Base-by-base conservation (phyloP, 2,113 vertebrate species). In the Xenus cinereus region DNA sequence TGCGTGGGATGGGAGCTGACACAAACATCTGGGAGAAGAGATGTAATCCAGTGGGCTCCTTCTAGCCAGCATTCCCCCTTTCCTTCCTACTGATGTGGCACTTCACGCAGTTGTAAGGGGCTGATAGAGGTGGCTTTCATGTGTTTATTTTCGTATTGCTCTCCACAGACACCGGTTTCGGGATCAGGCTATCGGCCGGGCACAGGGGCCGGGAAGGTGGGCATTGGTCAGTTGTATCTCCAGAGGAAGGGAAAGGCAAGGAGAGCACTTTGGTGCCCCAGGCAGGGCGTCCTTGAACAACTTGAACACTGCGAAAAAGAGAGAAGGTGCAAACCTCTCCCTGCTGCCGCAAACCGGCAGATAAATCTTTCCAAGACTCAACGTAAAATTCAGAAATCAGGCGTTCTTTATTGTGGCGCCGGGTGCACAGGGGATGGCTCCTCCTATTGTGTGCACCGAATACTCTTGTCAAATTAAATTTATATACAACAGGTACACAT, bases 201-300 rank as follows among this genome's bases (percentile, higher is more conserved):
- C 2, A 9, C 39, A 7, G 27, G 1, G 4, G 18, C 13, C 0
- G 0, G 54, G 57, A 50, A 12, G 12, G 27, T 7, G 3, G 9
- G 18, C 0, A 13, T 9, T 0, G 3, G 10, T 7, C 3, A 10
- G 54, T 6, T 53, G n/a, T 3, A 6, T 4, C 45, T 10, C 0
- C 0, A 27, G 50, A 9, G 18, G 28, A 45, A 24, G 0, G 2
- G 26, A 41, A 45, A 3, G 8, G 28, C 10, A 4, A 33, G 39
- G 39, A 4, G 7, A 37, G 53, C 24, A 1, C 32, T 26, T 11
- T 0, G 3, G 18, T 6, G 50, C 57, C n/a, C 22, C 15, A 14
- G n/a, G 43, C 9, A 4, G 8, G 14, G 50, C 5, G 12, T 24
- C 15, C 39, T 21, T 33, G 37, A 32, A 24, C 66, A 32, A 10